These are phyloP conservation scores for Oceanodroma tethys DNA, from an alignment of 2,113 vertebrate genomes.

Conservation along the genomic window DNA sequence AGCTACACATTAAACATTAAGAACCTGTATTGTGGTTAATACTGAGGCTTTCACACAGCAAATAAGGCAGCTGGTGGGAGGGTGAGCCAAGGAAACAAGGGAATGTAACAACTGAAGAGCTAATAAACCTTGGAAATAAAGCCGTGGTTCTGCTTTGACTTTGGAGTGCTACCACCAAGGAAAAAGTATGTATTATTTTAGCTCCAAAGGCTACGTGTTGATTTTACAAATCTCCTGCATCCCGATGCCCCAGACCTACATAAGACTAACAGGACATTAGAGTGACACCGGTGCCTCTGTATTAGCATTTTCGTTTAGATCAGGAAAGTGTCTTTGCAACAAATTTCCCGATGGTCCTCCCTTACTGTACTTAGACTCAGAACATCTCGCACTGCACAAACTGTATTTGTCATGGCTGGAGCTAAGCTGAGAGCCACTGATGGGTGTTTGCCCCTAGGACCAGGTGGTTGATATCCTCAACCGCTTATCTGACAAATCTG, in stretches of 20 bases:
- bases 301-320: background rate
- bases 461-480: no score
- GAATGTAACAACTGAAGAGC: background rate
- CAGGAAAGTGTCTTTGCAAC: background rate
- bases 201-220: background rate
- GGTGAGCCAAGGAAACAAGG: background rate
- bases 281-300: background rate
- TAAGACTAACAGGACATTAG: background rate
- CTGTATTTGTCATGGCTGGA: background rate
- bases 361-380: background rate
- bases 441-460: background rate
- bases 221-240: background rate
- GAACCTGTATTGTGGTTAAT: background rate
- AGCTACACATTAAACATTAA: constrained; percentile 26
- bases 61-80: background rate
- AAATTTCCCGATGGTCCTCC: background rate
- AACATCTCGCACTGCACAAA: background rate
- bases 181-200: background rate
- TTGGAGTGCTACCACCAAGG: background rate
- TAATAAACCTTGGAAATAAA: background rate
- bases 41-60: background rate
- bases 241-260: fast-evolving
- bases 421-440: background rate
- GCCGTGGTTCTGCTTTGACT: background rate
- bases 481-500: background rate